These are phyloP conservation scores for Leptatherina wallacei DNA, from an alignment of 2,797 vertebrate species.

Conservation along the genomic window DNA sequence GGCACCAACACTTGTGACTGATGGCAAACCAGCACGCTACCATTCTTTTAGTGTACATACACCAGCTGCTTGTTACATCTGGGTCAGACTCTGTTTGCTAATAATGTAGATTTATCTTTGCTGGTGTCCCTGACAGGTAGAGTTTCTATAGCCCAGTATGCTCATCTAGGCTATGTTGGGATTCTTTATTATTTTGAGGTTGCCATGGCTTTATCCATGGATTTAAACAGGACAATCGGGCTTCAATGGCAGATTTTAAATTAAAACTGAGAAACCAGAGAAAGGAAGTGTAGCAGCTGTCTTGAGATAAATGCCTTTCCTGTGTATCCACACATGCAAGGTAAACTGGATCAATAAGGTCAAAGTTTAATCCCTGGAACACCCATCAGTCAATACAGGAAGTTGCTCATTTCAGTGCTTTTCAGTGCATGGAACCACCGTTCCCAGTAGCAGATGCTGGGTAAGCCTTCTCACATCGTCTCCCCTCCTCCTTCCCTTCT, in stretches of 20 bases:
- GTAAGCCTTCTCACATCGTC: conserved; percentile 34
- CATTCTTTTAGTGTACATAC: conserved; percentile 29
- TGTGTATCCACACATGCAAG: conserved; percentile 24
- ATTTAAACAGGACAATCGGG: conserved; percentile 1
- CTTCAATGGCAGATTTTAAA: conserved; percentile 16
- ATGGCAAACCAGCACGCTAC: conserved; percentile 29
- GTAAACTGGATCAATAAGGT: conserved; percentile 69
- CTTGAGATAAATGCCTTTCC: conserved; percentile 8
- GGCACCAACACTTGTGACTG: conserved; percentile 28
- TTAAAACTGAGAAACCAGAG: conserved; percentile 26
- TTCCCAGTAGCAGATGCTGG: conserved; percentile 52
- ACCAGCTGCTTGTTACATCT: conserved; percentile 42
- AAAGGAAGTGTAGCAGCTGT: conserved; percentile 25
- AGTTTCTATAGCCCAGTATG: conserved; percentile 3
- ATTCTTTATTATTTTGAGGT: not conserved
- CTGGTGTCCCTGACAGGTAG: conserved; percentile 17
- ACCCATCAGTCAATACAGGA: conserved; percentile 75
- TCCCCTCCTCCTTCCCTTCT: conserved; percentile 35
- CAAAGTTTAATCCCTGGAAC: conserved; percentile 74
- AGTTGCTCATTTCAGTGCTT: conserved; percentile 68
- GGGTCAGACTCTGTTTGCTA: conserved; percentile 43
- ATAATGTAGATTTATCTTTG: conserved; percentile 26
- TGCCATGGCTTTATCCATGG: not conserved
- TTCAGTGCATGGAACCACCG: conserved; percentile 52
- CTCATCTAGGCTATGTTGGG: not conserved